Conservation (phyloP, 1,140 invertebrate genomes). For the Maconellicoccus hirsutus region DNA sequence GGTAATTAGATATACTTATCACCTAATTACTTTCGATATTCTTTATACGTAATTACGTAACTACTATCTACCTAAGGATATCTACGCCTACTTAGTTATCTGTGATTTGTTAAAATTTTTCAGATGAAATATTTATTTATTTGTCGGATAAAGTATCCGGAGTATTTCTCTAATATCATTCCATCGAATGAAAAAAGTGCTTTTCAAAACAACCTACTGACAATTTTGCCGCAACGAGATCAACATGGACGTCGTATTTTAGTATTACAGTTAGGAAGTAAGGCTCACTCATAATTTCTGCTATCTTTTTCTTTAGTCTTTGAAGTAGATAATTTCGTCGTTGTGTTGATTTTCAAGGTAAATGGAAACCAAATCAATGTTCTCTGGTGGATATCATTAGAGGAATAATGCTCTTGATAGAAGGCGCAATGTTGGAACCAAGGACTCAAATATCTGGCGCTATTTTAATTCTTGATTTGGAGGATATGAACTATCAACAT, state of each 20-base stretch:
- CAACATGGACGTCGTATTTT: slow-evolving; percentile 43
- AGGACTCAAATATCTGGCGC: slow-evolving; percentile 46
- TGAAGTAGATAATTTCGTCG: background rate
- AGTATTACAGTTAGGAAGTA: slow-evolving; percentile 44
- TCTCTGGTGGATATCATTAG: slow-evolving; percentile 44
- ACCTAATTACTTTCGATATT: too few species aligned
- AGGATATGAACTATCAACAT: slow-evolving; percentile 50
- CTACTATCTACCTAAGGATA: background rate
- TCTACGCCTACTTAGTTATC: background rate
- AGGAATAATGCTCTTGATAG: slow-evolving; percentile 43
- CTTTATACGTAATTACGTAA: too few species aligned
- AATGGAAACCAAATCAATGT: slow-evolving; percentile 51
- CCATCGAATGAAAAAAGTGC: slow-evolving; percentile 39
- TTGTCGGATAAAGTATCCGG: slow-evolving; percentile 43
- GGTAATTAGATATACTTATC: too few species aligned
- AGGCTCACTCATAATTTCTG: slow-evolving; percentile 30
- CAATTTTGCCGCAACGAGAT: slow-evolving; percentile 43
- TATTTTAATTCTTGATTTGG: slow-evolving; percentile 54
- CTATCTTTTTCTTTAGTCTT: too few species aligned
- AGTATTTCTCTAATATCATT: slow-evolving; percentile 39
- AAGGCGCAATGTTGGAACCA: slow-evolving; percentile 48
- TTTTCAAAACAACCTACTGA: slow-evolving; percentile 41
- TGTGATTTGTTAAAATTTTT: slow-evolving; percentile 26
- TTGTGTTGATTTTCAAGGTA: slow-evolving; percentile 27
- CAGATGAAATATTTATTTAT: slow-evolving; percentile 47